Evolutionary conservation across 2,113 vertebrate species (phyloP).

Genomic region (Vidua macroura): DNA sequence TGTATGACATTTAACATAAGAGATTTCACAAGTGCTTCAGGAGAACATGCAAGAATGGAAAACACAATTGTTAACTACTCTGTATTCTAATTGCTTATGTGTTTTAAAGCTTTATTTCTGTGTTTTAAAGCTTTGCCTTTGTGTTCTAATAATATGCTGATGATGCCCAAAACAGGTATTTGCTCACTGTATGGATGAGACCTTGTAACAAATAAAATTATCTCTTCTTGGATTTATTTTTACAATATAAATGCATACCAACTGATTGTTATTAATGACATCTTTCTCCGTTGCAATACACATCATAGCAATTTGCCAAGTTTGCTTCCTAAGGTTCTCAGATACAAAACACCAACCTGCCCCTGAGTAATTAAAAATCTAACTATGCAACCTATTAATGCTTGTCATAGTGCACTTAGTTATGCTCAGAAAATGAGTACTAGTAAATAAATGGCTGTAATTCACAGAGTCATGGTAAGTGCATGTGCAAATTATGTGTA

Average conservation of each 20-base stretch:
- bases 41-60: background rate
- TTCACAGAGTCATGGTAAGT: background rate
- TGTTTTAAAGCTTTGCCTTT: background rate
- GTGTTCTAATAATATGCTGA: background rate
- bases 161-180: background rate
- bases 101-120: background rate
- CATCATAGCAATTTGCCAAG: background rate
- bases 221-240: background rate
- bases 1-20: accelerated
- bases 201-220: background rate
- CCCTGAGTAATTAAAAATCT: background rate
- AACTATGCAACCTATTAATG: background rate
- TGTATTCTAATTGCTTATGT: background rate
- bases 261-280: background rate
- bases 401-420: background rate
- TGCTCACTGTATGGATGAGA: background rate
- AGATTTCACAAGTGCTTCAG: background rate
- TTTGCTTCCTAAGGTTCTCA: background rate
- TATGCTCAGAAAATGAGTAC: background rate
- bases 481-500: background rate
- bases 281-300: background rate
- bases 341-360: background rate
- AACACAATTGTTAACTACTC: background rate
- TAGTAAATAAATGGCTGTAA: background rate
- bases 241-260: background rate